Percentiles rank a stretch among this genome's conserved stretches.
Conservation (phyloP, 2,888 invertebrate genomes). For the Ophioninae sp. region DNA sequence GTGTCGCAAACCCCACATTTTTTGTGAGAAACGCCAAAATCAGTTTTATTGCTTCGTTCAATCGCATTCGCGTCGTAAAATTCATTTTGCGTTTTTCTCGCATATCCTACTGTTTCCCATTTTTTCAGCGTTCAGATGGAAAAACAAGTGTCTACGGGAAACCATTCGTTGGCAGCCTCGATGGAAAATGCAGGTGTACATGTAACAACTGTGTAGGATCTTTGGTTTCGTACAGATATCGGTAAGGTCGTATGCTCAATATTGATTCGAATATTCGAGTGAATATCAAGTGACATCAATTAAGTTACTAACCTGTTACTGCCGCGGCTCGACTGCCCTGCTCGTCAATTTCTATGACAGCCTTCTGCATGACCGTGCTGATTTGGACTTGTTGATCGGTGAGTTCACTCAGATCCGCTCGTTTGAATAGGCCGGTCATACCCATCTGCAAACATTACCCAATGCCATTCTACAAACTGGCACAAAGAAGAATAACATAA, state of each 20-base stretch:
- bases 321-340: slow-evolving; percentile 87
- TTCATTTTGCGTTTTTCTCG: too few relatives aligned
- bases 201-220: too few relatives aligned
- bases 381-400: slow-evolving; percentile 84
- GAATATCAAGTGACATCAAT: background rate
- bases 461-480: background rate
- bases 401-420: slow-evolving; percentile 85
- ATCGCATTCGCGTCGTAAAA: too few relatives aligned
- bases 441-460: slow-evolving; percentile 84
- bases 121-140: too few relatives aligned
- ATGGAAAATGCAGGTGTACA: too few relatives aligned
- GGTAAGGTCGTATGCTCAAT: too few relatives aligned
- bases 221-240: too few relatives aligned
- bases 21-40: too few relatives aligned
- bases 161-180: background rate
- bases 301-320: background rate
- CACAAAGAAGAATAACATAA: background rate
- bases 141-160: background rate
- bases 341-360: slow-evolving; percentile 93
- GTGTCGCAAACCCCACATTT: too few relatives aligned
- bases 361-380: slow-evolving; percentile 90
- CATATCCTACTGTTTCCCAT: too few relatives aligned
- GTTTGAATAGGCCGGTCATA: slow-evolving; percentile 85
- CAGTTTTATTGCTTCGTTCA: too few relatives aligned
- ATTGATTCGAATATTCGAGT: background rate